Evolutionary conservation across 2,888 invertebrate genomes (phyloP).

Genomic region (Nesidiocoris tenuis): DNA sequence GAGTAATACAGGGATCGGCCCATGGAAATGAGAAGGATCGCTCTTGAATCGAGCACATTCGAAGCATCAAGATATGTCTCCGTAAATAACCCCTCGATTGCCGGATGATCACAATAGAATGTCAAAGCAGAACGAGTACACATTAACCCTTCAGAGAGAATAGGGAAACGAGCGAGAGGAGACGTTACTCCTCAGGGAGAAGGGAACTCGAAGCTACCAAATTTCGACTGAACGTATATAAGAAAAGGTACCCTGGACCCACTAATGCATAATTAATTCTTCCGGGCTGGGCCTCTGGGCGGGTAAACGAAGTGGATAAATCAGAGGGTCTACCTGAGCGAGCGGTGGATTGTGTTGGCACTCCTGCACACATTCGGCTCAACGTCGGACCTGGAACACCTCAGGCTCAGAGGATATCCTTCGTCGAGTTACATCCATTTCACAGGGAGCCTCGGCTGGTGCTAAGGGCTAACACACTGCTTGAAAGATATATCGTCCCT

Average conservation of each 20-base stretch:
- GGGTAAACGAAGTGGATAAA: constrained; percentile 40
- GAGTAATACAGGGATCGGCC: too few relatives aligned
- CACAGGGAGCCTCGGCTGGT: not conserved
- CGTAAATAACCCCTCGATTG: too few relatives aligned
- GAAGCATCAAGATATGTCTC: too few relatives aligned
- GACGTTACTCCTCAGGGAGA: too few relatives aligned
- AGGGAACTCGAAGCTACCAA: not conserved
- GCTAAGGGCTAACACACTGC: not conserved
- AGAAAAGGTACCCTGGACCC: constrained; percentile 27
- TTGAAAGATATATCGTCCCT: constrained; percentile 35
- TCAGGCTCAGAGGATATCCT: not conserved
- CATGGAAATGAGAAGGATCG: too few relatives aligned
- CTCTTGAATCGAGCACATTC: too few relatives aligned
- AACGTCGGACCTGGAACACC: not conserved
- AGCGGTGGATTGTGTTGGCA: not conserved
- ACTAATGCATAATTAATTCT: constrained; percentile 40
- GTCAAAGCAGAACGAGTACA: too few relatives aligned
- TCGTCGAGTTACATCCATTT: not conserved
- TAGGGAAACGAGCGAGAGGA: too few relatives aligned
- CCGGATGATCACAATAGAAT: too few relatives aligned
- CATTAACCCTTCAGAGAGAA: too few relatives aligned
- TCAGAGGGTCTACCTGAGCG: constrained; percentile 14
- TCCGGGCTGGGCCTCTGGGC: constrained; percentile 9
- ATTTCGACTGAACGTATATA: constrained; percentile 4
- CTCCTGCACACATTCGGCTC: not conserved